Percentiles rank a stretch among this genome's conserved stretches.
Conservation (phyloP, 2,113 vertebrate species). For the Hippocampus comes region DNA sequence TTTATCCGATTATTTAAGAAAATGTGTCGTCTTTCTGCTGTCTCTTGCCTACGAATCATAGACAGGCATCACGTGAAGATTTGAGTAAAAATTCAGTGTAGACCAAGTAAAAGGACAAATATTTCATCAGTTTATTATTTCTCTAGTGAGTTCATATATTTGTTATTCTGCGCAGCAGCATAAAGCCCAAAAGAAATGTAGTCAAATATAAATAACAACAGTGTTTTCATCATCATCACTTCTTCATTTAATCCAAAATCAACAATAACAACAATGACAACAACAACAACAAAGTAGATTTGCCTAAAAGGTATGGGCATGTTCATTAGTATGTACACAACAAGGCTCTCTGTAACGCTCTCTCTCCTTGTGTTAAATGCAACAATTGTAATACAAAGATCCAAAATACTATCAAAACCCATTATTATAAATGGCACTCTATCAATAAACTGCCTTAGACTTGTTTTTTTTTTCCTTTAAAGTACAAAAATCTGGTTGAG, state of each 20-base stretch:
- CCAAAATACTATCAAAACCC: slow-evolving; percentile 82
- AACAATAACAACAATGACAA: slow-evolving; percentile 32
- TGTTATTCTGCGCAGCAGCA: slow-evolving; percentile 78
- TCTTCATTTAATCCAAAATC: slow-evolving; percentile 74
- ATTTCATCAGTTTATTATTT: slow-evolving; percentile 60
- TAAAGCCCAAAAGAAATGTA: slow-evolving; percentile 68
- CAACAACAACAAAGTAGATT: not conserved
- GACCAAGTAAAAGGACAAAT: slow-evolving; percentile 2
- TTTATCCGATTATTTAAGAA: too few relatives aligned
- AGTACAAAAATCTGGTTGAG: slow-evolving; percentile 80
- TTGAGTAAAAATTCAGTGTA: not conserved
- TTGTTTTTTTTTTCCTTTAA: slow-evolving; percentile 75
- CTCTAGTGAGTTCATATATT: slow-evolving; percentile 74
- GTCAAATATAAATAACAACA: slow-evolving; percentile 82
- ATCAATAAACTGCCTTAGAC: slow-evolving; percentile 69
- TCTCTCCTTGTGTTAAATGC: slow-evolving; percentile 73
- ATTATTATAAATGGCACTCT: slow-evolving; percentile 83
- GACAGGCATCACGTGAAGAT: not conserved
- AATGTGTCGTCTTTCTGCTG: not conserved
- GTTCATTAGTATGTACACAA: slow-evolving; percentile 71
- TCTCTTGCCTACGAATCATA: not conserved
- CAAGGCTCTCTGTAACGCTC: slow-evolving; percentile 69
- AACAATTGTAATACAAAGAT: slow-evolving; percentile 82
- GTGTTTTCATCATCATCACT: slow-evolving; percentile 67
- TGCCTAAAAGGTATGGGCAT: slow-evolving; percentile 64